phyloP scores from a whole-genome alignment of 2,888 invertebrate species.

The Dastarcus helophoroides region DNA sequence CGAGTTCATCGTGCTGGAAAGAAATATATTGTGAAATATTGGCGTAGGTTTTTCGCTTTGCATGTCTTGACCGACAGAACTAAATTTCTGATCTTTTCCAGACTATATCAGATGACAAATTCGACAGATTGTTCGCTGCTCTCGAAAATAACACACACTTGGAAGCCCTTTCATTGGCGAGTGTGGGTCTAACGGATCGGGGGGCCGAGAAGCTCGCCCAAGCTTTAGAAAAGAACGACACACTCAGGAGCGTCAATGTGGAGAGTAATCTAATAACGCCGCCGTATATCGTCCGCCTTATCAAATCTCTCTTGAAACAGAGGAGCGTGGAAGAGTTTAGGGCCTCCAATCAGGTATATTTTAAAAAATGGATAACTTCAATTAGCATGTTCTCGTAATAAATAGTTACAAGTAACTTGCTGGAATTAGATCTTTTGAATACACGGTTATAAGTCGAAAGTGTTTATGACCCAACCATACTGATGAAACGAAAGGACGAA shows the following conservation, averaged over 20 bases:
- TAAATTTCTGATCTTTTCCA: slow-evolving; percentile 37
- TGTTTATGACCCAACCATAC: too few relatives aligned
- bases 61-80: too few relatives aligned
- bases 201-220: slow-evolving; percentile 72
- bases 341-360: slow-evolving; percentile 97
- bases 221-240: slow-evolving; percentile 68
- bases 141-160: slow-evolving; percentile 83
- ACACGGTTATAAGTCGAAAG: too few relatives aligned
- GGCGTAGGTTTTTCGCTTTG: too few relatives aligned
- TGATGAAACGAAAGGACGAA: too few relatives aligned
- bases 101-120: slow-evolving; percentile 95
- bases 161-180: slow-evolving; percentile 84
- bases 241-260: slow-evolving; percentile 75
- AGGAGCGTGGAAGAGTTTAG: slow-evolving; percentile 88
- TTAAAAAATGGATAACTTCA: slow-evolving; percentile 13
- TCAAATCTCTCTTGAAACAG: slow-evolving; percentile 75
- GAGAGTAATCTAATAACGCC: slow-evolving; percentile 98
- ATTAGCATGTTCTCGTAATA: slow-evolving; percentile 1
- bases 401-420: too few relatives aligned
- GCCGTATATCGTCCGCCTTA: slow-evolving; percentile 70
- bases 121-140: slow-evolving; percentile 78
- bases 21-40: too few relatives aligned
- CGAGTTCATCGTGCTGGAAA: too few relatives aligned
- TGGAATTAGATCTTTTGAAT: too few relatives aligned
- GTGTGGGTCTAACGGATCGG: slow-evolving; percentile 86